Evolutionary conservation across 2,797 vertebrate genomes (phyloP), one percentile per base, ranked within the genome.

Genomic region (Sebastolobus altivelis): DNA sequence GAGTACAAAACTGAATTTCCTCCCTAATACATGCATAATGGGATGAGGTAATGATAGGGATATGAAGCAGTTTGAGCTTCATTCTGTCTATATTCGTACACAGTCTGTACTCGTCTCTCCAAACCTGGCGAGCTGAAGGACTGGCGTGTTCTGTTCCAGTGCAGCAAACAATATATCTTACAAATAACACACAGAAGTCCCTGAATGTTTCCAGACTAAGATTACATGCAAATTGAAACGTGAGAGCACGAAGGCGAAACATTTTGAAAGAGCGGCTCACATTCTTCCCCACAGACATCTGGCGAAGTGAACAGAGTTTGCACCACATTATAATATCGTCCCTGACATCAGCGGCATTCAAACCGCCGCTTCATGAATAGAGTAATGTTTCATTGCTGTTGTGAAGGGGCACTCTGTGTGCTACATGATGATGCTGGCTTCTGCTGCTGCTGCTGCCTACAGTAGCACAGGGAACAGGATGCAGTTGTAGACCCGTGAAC

Each of bases 401-500:
- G 82, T 88, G 83, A 81, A 81, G 65, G 89, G 85, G 77, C 79
- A 33, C 83, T 84, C 59, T 52, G 38, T 92, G 89, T 83, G 86
- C 87, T 81, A 79, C 80, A 79, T 83, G 71, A 82, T 31, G 14
- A 11, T 18, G 16, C 46, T 14, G 56, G 29, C 27, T 56, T 73
- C 74, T 35, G 66, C 73, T 74, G 77, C 80, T 56, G 75, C 74
- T 35, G 66, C 73, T 74, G 77, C 80, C 86, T 80, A 75, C 85
- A 85, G 80, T 75, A 54, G 77, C 67, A 72, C 84, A 14, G 87
- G 84, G 82, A 89, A 84, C 83, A 87, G 55, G 80, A 78, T 85
- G 83, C 91, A 83, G 78, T 81, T 72, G 84, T 85, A 90, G 85
- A 91, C 93, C 91, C 88, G 89, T 81, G 88, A 93, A 94, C 88